phyloP scores from a whole-genome alignment of 2,113 vertebrate genomes.

The Fulica atra region DNA sequence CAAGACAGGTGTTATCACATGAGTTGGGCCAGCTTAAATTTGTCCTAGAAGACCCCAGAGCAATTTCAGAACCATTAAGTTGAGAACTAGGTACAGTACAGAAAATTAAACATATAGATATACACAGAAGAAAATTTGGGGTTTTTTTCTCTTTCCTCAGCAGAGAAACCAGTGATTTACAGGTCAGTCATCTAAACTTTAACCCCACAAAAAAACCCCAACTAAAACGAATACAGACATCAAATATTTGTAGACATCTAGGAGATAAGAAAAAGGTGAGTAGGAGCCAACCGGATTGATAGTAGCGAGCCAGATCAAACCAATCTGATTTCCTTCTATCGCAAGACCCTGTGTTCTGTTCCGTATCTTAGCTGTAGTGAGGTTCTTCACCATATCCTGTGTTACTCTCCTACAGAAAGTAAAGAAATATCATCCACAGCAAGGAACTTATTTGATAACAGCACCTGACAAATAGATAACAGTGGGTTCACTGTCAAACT shows the following conservation, averaged over 20 bases:
- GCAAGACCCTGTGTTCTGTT: neutral
- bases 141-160: too few species aligned
- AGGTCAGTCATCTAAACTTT: neutral
- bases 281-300: neutral
- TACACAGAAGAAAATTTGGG: neutral
- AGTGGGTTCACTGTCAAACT: neutral
- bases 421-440: neutral
- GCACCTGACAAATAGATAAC: neutral
- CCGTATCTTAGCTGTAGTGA: neutral
- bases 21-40: neutral
- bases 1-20: neutral
- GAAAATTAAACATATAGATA: neutral
- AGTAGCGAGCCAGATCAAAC: neutral
- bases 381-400: neutral
- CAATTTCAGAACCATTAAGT: neutral
- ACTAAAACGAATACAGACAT: neutral
- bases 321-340: neutral
- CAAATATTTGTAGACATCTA: neutral
- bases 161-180: neutral
- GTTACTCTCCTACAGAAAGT: neutral
- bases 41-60: neutral
- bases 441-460: neutral
- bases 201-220: neutral
- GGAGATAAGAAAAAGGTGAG: neutral
- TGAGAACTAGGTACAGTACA: neutral